phyloP scores from a whole-genome alignment of 2,113 vertebrate genomes.

The Egretta garzetta region DNA sequence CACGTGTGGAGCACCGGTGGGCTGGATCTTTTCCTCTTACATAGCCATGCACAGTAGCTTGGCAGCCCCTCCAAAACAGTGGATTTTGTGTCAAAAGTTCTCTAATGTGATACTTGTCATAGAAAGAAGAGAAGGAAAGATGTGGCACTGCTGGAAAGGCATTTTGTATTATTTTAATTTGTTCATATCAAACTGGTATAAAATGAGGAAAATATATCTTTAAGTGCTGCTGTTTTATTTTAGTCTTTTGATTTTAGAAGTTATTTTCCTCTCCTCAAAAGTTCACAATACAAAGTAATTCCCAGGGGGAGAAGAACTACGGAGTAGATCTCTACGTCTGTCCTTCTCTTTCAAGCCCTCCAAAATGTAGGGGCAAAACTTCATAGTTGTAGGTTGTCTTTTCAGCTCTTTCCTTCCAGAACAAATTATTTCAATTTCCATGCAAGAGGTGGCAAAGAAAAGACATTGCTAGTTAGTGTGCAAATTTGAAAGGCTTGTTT shows the following conservation, averaged over 20 bases:
- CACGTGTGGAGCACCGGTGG: rapidly evolving
- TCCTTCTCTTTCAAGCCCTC: not conserved
- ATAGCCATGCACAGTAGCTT: not conserved
- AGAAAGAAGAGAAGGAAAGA: not conserved
- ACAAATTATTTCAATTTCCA: not conserved
- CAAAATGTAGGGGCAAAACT: not conserved
- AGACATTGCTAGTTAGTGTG: not conserved
- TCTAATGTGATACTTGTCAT: rapidly evolving
- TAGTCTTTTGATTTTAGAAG: not conserved
- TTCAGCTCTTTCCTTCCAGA: not conserved
- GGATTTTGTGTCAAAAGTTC: not conserved
- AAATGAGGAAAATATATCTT: not conserved
- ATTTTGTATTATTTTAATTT: not conserved
- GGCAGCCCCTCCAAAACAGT: not conserved
- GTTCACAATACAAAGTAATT: not conserved
- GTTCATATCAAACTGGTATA: not conserved
- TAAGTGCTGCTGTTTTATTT: not conserved
- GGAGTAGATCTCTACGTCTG: not conserved
- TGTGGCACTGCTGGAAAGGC: not conserved
- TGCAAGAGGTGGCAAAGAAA: not conserved
- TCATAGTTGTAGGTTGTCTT: not conserved
- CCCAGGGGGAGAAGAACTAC: not conserved
- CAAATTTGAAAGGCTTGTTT: not conserved
- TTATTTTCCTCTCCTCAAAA: not conserved
- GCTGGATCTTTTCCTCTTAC: no score